phyloP scores from a whole-genome alignment of 2,888 invertebrate genomes.

The Stegana nigrithorax region DNA sequence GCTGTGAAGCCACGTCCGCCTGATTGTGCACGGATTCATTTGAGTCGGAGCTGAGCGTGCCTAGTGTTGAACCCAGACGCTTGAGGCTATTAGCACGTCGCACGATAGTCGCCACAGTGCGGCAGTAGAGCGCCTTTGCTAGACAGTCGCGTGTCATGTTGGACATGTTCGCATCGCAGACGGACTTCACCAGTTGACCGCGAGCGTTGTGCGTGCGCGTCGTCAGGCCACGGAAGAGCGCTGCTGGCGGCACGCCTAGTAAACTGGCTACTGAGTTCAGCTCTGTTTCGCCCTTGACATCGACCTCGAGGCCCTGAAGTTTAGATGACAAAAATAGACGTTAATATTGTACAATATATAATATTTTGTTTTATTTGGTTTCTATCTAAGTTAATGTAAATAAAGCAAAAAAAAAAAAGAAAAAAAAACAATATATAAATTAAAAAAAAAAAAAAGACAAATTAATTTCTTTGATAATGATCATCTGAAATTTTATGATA shows the following conservation, averaged over 20 bases:
- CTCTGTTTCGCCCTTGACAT: slow-evolving; percentile 85
- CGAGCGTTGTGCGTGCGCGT: slow-evolving; percentile 83
- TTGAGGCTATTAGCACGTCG: slow-evolving; percentile 92
- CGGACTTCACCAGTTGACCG: slow-evolving; percentile 82
- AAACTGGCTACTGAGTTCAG: slow-evolving; percentile 87
- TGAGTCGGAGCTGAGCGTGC: slow-evolving; percentile 85
- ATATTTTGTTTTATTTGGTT: no score
- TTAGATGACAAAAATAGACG: no score
- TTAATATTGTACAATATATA: no score
- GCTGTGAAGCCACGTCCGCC: slow-evolving; percentile 85
- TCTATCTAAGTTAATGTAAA: no score
- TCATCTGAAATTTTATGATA: no score
- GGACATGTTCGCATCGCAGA: slow-evolving; percentile 87
- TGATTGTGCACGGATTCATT: slow-evolving; percentile 93
- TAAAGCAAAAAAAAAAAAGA: slow-evolving; percentile 5
- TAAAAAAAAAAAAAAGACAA: slow-evolving; percentile 5
- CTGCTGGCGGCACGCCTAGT: slow-evolving; percentile 73
- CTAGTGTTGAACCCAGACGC: slow-evolving; percentile 82
- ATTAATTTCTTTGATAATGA: no score
- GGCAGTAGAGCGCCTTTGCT: slow-evolving; percentile 92
- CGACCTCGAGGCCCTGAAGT: slow-evolving; percentile 77
- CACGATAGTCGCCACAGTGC: slow-evolving; percentile 94
- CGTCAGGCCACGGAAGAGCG: slow-evolving; percentile 79
- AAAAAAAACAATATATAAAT: not conserved
- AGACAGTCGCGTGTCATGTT: slow-evolving; percentile 89